A percentile compares a stretch with the other conserved stretches of the same genome.
Evolutionary conservation across 2,888 invertebrate species (phyloP).

Genomic region (Eristalinus sepulchralis): DNA sequence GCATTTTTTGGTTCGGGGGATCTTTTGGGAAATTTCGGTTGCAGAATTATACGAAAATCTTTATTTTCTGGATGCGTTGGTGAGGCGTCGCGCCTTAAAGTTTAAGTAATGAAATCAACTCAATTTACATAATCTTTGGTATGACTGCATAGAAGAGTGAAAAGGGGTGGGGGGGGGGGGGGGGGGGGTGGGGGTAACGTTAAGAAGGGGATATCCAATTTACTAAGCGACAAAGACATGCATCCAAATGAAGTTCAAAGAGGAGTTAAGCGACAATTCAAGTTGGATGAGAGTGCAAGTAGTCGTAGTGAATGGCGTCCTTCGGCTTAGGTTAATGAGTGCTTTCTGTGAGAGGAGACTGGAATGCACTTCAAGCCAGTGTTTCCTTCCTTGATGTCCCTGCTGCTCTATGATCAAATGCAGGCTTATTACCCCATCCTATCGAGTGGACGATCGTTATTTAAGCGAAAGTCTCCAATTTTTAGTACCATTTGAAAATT

Average conservation of each 20-base stretch:
- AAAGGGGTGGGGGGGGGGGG: not conserved
- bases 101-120: not conserved
- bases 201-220: not conserved
- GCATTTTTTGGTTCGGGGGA: slow-evolving; percentile 8
- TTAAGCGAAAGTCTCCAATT: no score
- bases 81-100: not conserved
- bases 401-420: no score
- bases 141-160: no score
- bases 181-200: not conserved
- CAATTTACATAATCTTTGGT: not conserved
- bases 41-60: slow-evolving; percentile 27
- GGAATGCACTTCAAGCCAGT: no score
- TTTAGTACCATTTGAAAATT: no score
- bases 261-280: not conserved
- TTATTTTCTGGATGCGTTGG: not conserved
- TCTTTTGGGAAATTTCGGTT: slow-evolving; percentile 12
- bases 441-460: no score
- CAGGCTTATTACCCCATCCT: no score
- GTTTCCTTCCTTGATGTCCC: no score
- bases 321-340: not conserved
- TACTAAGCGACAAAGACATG: not conserved
- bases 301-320: not conserved
- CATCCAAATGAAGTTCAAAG: not conserved
- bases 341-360: not conserved
- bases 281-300: not conserved